Conservation (phyloP, 2,113 vertebrate species). For the Melospiza melodia region DNA sequence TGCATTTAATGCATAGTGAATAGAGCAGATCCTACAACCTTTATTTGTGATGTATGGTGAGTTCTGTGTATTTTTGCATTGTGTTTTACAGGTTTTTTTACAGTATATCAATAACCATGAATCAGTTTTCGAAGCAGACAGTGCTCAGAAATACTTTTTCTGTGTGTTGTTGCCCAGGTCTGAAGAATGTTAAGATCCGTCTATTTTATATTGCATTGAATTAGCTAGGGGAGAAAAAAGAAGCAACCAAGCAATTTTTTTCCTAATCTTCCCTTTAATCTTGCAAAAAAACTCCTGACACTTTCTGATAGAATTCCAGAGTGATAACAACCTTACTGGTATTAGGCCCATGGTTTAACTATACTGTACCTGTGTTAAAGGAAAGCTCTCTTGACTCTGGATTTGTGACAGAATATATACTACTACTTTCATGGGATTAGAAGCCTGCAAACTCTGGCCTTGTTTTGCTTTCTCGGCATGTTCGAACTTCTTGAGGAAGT, state of each 20-base stretch:
- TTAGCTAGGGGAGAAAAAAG: neutral
- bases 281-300: neutral
- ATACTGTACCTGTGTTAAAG: slow-evolving; percentile 3
- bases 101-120: neutral
- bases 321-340: slow-evolving; percentile 15
- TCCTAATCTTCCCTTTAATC: slow-evolving; percentile 4
- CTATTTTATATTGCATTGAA: neutral
- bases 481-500: slow-evolving; percentile 58
- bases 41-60: neutral
- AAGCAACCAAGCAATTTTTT: neutral
- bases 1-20: neutral
- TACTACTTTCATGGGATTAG: slow-evolving; percentile 42
- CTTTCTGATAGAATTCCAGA: slow-evolving; percentile 28
- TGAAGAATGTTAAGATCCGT: neutral
- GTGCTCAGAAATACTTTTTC: neutral
- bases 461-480: slow-evolving; percentile 54
- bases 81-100: neutral
- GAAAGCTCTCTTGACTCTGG: slow-evolving; percentile 22
- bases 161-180: neutral
- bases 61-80: neutral
- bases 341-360: neutral
- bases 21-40: neutral
- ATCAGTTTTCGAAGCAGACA: neutral
- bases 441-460: slow-evolving; percentile 38
- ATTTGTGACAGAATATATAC: slow-evolving; percentile 8